phyloP scores from a whole-genome alignment of 1,140 invertebrate genomes.

The Caenorhabditis briggsae region DNA sequence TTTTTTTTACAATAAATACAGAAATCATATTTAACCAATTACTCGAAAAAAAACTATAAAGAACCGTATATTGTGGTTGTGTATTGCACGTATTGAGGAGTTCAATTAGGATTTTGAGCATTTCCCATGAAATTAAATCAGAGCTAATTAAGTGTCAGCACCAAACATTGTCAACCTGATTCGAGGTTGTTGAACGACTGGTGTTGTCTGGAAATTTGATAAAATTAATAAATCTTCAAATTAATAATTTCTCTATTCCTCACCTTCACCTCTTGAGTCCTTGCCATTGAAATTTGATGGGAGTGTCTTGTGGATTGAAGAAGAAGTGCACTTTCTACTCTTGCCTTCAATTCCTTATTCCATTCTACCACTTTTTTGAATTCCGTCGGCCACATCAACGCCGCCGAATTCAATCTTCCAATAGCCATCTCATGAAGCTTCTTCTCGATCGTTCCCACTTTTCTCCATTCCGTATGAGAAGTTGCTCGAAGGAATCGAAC shows the following conservation, averaged over 20 bases:
- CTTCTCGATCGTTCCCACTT: constrained; percentile 55
- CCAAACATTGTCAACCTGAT: constrained; percentile 48
- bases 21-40: constrained; percentile 4
- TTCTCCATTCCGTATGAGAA: constrained; percentile 65
- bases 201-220: constrained; percentile 18
- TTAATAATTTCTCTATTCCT: not conserved
- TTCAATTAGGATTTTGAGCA: constrained; percentile 4
- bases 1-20: constrained; percentile 21
- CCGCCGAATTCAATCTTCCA: constrained; percentile 69
- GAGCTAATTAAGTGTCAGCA: not conserved
- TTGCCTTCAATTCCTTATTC: constrained; percentile 47
- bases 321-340: constrained; percentile 52
- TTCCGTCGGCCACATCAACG: constrained; percentile 49
- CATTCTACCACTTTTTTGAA: constrained; percentile 53
- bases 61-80: constrained; percentile 21
- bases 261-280: constrained; percentile 13
- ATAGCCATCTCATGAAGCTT: constrained; percentile 74
- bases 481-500: constrained; percentile 68
- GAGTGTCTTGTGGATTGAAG: constrained; percentile 50
- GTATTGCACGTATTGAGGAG: constrained; percentile 21
- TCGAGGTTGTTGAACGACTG: constrained; percentile 29
- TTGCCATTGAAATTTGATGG: constrained; percentile 29
- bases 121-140: not conserved
- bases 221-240: not conserved
- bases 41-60: too few relatives aligned